These are phyloP conservation scores for Sipha flava DNA, from an alignment of 1,140 invertebrate species.

Conservation along the genomic window DNA sequence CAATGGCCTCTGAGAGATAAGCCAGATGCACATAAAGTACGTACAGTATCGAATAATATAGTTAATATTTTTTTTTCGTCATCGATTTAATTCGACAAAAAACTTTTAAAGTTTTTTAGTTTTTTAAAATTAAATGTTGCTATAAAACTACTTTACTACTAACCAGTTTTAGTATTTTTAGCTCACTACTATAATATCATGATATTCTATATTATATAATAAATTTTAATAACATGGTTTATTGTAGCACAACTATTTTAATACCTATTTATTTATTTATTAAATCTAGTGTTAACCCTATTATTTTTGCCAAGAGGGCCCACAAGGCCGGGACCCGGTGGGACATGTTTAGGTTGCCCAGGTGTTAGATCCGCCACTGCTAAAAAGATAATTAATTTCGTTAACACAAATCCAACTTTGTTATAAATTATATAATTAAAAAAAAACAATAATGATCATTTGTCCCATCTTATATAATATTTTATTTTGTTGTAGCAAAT, in stretches of 20 bases:
- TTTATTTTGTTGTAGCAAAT: constrained; percentile 15
- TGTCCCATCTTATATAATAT: not conserved
- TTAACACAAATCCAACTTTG: too few species aligned
- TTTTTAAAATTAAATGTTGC: too few species aligned
- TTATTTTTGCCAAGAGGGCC: not conserved
- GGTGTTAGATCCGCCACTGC: not conserved
- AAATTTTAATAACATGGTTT: not conserved
- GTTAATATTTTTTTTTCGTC: too few species aligned
- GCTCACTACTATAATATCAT: not conserved
- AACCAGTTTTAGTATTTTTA: not conserved
- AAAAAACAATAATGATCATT: too few species aligned
- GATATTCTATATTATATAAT: not conserved
- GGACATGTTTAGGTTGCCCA: not conserved
- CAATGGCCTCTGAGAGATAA: too few species aligned
- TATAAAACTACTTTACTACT: too few species aligned
- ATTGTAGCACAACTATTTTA: not conserved
- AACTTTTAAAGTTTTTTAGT: too few species aligned
- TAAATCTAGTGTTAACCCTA: not conserved
- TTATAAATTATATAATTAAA: too few species aligned
- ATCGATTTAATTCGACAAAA: too few species aligned
- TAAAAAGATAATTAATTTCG: too few species aligned
- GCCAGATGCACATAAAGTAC: too few species aligned
- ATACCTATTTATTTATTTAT: not conserved
- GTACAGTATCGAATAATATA: too few species aligned
- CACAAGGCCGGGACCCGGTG: not conserved